Base-by-base conservation (phyloP, 2,113 vertebrate genomes). In the Alethe castanea region DNA sequence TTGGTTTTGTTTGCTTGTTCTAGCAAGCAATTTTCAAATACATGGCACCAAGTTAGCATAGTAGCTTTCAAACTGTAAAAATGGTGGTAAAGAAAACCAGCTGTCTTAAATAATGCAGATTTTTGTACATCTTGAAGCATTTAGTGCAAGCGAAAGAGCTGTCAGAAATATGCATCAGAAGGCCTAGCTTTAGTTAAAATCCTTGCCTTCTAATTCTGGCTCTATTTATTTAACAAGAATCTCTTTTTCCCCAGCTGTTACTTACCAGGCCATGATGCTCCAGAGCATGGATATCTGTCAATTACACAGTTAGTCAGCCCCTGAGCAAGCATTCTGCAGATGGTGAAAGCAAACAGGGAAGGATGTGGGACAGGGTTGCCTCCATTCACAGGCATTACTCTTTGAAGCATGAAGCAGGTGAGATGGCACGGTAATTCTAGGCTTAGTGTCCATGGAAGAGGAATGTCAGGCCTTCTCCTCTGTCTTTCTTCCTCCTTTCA, bases 311-410 rank as follows among this genome's bases (percentile, higher is more conserved):
- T 56, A 57, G 48, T 86, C 60, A 76, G 77, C 31, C 38, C 45
- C 29, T 2, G 14, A 38, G 48, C 3, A 5, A 88, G 64, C 35
- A 35, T 0, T 0, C 20, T 45, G 44, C 1, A 1, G 25, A 65
- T 57, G 48, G 20, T 69, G 53, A 79, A 86, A 89, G 73, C 38
- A 52, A 50, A 35, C 52, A 52, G 76, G 47, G 65, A 85, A 60
- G 36, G 59, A 64, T 83, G 72, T 59, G 29, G 29, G 29, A 44
- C 19, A 15, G 26, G 17, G 9, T 15, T 73, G 17, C 22, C 25
- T 77, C 44, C 6, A 3, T 66, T 86, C 31, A 29, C 2, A 2
- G 66, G 11, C 36, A 14, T 53, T 67, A 19, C 12, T 50, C 36
- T 87, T 66, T 66, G 45, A 19, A 88, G 19, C 50, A 26, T 14